These are phyloP conservation scores for Drosophila malerkotliana DNA, from an alignment of 1,140 invertebrate genomes.

Conservation along the genomic window DNA sequence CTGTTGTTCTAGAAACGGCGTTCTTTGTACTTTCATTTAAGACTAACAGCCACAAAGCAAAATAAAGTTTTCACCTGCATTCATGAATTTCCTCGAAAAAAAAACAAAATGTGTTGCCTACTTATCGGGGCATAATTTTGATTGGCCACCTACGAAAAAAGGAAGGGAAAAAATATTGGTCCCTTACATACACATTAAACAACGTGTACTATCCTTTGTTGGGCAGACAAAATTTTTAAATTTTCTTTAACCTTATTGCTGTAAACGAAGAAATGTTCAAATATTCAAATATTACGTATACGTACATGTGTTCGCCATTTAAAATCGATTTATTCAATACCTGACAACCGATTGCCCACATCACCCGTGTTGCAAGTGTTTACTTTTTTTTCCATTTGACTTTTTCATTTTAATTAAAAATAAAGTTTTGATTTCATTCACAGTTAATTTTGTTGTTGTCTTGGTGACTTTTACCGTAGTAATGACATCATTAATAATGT, in stretches of 20 bases:
- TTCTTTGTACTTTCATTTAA: constrained; percentile 27
- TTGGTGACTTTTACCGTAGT: constrained; percentile 66
- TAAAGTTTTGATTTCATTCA: constrained; percentile 53
- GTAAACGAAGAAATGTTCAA: not conserved
- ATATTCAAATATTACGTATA: constrained; percentile 1
- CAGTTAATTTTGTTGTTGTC: constrained; percentile 56
- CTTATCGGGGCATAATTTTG: constrained; percentile 10
- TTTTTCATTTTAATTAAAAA: constrained; percentile 47
- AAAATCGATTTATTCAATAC: constrained; percentile 4
- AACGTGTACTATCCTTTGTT: not conserved
- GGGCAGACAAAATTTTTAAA: not conserved
- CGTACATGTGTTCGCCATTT: constrained; percentile 7
- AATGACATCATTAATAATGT: constrained; percentile 68
- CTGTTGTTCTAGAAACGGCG: constrained; percentile 15
- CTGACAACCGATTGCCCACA: not conserved
- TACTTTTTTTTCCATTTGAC: constrained; percentile 20
- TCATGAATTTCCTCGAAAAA: not conserved
- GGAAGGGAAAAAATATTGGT: not conserved
- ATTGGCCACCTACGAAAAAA: not conserved
- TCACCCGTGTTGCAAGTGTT: constrained; percentile 17
- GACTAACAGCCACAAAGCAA: constrained; percentile 7
- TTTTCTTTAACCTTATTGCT: not conserved
- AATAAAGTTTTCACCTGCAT: not conserved
- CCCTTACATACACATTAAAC: not conserved
- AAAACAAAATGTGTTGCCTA: constrained; percentile 23